Evolutionary conservation across 2,888 invertebrate species (phyloP).

Genomic region (Ecliptopera silaceata): DNA sequence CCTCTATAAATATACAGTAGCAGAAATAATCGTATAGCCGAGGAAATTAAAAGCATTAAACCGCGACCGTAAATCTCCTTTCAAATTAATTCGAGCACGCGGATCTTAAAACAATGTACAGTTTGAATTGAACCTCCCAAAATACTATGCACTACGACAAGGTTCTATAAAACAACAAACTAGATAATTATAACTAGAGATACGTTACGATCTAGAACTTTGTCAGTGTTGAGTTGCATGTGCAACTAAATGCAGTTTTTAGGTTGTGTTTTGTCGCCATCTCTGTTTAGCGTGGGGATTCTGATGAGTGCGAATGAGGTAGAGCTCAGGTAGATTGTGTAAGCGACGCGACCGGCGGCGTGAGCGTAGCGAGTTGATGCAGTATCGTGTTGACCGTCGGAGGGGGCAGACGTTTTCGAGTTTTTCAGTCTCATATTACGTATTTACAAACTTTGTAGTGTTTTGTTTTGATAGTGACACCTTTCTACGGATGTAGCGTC

Average conservation of each 20-base stretch:
- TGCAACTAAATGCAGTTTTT: constrained; percentile 61
- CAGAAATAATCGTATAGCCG: constrained; percentile 21
- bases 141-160: constrained; percentile 47
- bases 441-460: constrained; percentile 78
- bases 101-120: constrained; percentile 47
- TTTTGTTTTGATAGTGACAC: constrained; percentile 64
- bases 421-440: constrained; percentile 55
- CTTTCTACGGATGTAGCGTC: constrained; percentile 35
- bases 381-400: constrained; percentile 50
- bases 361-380: constrained; percentile 53
- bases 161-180: constrained; percentile 42
- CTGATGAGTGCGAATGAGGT: constrained; percentile 49
- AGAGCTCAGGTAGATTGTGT: constrained; percentile 54
- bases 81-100: constrained; percentile 47
- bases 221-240: constrained; percentile 52
- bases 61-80: constrained; percentile 43
- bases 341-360: constrained; percentile 26
- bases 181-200: constrained; percentile 34
- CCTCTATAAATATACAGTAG: constrained; percentile 27
- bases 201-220: constrained; percentile 51
- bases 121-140: constrained; percentile 48
- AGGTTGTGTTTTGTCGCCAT: constrained; percentile 43
- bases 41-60: constrained; percentile 39
- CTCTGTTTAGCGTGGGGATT: constrained; percentile 47
- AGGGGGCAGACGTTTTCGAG: constrained; percentile 44